Evolutionary conservation across 2,888 invertebrate genomes (phyloP).

Genomic region (Apocheima hispidaria): DNA sequence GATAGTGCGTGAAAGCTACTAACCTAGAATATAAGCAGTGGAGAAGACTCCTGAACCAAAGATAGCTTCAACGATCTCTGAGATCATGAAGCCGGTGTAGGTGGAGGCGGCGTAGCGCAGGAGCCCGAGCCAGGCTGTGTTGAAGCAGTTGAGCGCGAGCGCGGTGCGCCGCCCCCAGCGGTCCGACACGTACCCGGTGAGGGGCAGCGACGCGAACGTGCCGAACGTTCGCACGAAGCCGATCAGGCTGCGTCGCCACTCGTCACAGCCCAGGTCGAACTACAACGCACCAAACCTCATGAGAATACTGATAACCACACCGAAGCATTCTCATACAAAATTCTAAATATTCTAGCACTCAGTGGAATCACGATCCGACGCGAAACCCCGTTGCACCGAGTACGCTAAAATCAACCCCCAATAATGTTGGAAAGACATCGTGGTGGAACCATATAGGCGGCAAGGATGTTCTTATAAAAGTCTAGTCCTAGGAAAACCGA

Average conservation of each 20-base stretch:
- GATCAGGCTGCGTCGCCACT: constrained; percentile 90
- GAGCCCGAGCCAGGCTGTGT: constrained; percentile 88
- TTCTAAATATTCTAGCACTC: too few relatives aligned
- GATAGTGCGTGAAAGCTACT: constrained; percentile 37
- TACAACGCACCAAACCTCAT: constrained; percentile 52
- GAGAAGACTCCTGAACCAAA: constrained; percentile 89
- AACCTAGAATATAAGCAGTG: constrained; percentile 89
- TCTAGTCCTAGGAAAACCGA: too few relatives aligned
- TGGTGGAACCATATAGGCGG: too few relatives aligned
- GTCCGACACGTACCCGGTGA: constrained; percentile 90
- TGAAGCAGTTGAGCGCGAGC: constrained; percentile 84
- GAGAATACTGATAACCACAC: too few relatives aligned
- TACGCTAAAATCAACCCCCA: too few relatives aligned
- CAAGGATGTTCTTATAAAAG: too few relatives aligned
- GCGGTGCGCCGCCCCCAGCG: constrained; percentile 88
- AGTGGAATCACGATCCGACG: too few relatives aligned
- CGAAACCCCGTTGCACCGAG: too few relatives aligned
- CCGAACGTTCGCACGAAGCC: constrained; percentile 90
- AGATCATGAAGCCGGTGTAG: constrained; percentile 88
- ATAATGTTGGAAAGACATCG: too few relatives aligned
- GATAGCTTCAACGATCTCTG: constrained; percentile 89
- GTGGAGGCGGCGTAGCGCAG: constrained; percentile 85
- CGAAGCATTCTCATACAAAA: too few relatives aligned
- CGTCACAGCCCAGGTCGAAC: constrained; percentile 87
- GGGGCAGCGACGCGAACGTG: constrained; percentile 88